These are phyloP conservation scores for Polydesmus complanatus DNA, from an alignment of 2,888 invertebrate species.

Conservation along the genomic window DNA sequence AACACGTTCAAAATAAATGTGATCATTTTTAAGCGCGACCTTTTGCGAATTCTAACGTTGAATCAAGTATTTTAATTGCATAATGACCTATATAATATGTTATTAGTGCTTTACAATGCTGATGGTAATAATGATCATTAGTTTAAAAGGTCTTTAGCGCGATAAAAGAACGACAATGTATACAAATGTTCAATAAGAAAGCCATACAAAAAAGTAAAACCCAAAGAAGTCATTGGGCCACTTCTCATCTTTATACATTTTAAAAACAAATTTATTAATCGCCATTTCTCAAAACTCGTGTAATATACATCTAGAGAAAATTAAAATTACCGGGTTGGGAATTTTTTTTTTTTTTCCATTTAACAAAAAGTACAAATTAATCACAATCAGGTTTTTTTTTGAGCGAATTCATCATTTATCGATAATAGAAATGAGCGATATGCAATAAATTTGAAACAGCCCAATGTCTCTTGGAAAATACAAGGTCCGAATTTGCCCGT, in stretches of 20 bases:
- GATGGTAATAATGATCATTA: not conserved
- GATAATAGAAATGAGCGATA: not conserved
- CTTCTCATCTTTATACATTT: not conserved
- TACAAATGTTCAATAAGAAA: not conserved
- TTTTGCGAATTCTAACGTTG: not conserved
- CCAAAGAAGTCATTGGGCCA: constrained; percentile 10
- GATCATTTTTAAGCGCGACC: not conserved
- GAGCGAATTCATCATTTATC: not conserved
- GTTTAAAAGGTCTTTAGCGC: not conserved
- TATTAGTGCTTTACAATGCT: not conserved
- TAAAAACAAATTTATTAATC: not conserved
- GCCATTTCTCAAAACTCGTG: not conserved
- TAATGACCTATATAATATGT: not conserved
- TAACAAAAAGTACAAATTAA: not conserved
- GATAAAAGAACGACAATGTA: not conserved
- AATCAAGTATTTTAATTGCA: not conserved
- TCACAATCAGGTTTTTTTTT: constrained; percentile 12
- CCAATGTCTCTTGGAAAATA: constrained; percentile 9
- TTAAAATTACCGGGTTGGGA: no score
- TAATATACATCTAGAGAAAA: no score
- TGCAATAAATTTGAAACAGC: constrained; percentile 5
- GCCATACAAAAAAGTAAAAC: not conserved
- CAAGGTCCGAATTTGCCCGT: no score
- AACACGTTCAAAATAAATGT: not conserved
- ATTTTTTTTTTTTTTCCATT: no score